These are phyloP conservation scores for Ptyas mucosa DNA, from an alignment of 2,113 vertebrate genomes.

Conservation along the genomic window DNA sequence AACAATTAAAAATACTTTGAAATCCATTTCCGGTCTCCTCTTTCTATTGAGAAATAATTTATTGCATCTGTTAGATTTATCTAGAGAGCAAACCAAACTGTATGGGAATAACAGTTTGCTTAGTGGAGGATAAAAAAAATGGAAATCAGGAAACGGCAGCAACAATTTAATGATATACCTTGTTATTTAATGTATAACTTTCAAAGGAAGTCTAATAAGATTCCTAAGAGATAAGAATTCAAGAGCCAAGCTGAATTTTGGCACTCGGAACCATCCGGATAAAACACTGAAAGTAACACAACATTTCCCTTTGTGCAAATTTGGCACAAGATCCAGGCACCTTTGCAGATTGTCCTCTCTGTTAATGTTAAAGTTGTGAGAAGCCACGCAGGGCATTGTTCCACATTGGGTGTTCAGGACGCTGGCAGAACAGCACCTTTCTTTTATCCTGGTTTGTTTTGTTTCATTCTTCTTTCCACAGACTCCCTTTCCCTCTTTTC, in stretches of 20 bases:
- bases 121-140: not conserved
- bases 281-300: not conserved
- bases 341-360: not conserved
- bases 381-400: not conserved
- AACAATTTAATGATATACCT: not conserved
- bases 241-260: not conserved
- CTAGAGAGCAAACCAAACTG: not conserved
- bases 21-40: not conserved
- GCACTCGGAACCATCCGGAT: not conserved
- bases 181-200: not conserved
- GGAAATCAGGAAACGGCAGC: not conserved
- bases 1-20: not conserved
- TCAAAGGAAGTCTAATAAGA: not conserved
- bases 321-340: not conserved
- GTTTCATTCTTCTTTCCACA: too few species aligned
- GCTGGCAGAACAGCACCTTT: not conserved
- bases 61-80: not conserved
- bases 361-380: not conserved
- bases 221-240: not conserved
- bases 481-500: not conserved
- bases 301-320: not conserved
- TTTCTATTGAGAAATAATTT: not conserved
- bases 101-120: not conserved
- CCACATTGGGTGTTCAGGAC: not conserved
- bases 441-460: not conserved